Conservation (phyloP, 1,140 invertebrate genomes). For the Teleopsis dalmanni region DNA sequence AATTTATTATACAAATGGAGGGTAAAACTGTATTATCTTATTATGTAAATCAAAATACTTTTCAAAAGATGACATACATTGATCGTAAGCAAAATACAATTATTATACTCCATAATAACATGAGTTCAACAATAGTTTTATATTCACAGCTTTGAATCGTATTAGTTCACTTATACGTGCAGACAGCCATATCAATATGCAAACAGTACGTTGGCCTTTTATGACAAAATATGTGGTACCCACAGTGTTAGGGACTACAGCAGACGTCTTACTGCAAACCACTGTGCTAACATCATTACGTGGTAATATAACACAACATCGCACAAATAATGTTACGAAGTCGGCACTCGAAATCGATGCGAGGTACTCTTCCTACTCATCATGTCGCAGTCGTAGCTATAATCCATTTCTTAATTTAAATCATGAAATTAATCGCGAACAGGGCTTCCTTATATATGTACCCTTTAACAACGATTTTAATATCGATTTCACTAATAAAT, state of each 20-base stretch:
- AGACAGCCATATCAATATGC: constrained; percentile 41
- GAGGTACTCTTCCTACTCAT: constrained; percentile 52
- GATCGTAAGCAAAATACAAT: constrained; percentile 31
- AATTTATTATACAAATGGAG: constrained; percentile 52
- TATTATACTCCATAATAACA: not conserved
- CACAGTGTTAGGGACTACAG: constrained; percentile 51
- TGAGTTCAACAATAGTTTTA: not conserved
- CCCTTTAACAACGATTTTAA: constrained; percentile 47
- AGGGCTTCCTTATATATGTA: constrained; percentile 52
- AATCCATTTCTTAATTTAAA: constrained; percentile 53
- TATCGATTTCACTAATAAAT: constrained; percentile 25
- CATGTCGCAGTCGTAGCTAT: constrained; percentile 50
- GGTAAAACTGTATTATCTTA: constrained; percentile 52
- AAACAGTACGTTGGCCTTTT: constrained; percentile 38
- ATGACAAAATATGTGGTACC: constrained; percentile 47
- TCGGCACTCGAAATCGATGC: constrained; percentile 53
- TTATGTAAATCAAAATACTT: constrained; percentile 51
- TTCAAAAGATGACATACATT: constrained; percentile 43
- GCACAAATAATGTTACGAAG: constrained; percentile 31
- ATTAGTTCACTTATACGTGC: constrained; percentile 27
- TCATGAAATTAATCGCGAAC: constrained; percentile 51
- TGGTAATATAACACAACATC: constrained; percentile 49
- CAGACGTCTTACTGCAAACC: constrained; percentile 45
- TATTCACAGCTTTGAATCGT: constrained; percentile 24
- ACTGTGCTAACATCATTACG: constrained; percentile 50